Conservation (phyloP, 2,888 invertebrate species). For the Ophioninae sp. region DNA sequence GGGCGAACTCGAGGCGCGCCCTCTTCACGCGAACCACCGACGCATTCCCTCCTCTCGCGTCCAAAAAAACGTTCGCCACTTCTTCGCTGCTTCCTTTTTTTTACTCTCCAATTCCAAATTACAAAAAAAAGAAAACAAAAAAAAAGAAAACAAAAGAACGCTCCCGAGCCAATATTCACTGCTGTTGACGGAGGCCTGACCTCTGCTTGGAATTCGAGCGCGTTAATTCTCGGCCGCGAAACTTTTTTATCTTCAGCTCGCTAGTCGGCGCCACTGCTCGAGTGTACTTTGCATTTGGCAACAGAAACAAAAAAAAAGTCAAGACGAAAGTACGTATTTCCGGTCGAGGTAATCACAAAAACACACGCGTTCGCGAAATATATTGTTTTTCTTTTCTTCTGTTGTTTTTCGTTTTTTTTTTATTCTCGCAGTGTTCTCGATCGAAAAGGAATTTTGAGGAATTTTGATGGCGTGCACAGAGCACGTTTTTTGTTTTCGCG, state of each 20-base stretch:
- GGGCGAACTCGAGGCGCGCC: conserved; percentile 24
- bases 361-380: conserved; percentile 10
- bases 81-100: neutral
- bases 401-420: neutral
- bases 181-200: neutral
- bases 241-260: conserved; percentile 3
- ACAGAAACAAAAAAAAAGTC: neutral
- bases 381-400: neutral
- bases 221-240: neutral
- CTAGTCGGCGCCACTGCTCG: conserved; percentile 8
- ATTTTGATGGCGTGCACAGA: conserved; percentile 55
- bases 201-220: neutral
- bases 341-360: neutral
- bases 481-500: conserved; percentile 63
- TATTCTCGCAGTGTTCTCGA: conserved; percentile 30
- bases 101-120: neutral
- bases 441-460: conserved; percentile 52
- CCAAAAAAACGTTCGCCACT: conserved; percentile 46
- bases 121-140: neutral
- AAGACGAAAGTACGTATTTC: neutral
- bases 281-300: neutral
- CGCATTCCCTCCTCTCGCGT: conserved; percentile 45
- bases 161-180: neutral
- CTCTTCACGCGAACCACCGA: conserved; percentile 48
- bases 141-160: neutral